Percentiles rank a stretch among this genome's conserved stretches.
phyloP scores from a whole-genome alignment of 2,113 vertebrate species.

The Steatornis caripensis region DNA sequence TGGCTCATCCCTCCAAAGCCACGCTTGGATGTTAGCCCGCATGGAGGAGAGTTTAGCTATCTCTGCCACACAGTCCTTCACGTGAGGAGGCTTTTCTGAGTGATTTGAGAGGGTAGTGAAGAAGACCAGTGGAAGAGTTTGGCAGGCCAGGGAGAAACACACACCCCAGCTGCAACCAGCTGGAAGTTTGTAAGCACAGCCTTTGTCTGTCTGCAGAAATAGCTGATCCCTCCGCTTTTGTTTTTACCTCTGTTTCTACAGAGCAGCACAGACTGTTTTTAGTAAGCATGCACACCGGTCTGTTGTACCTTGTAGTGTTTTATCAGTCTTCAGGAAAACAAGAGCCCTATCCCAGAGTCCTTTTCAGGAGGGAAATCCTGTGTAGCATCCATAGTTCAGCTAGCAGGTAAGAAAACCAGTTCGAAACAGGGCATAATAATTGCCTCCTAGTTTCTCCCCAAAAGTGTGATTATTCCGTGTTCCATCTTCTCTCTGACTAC shows the following conservation, averaged over 20 bases:
- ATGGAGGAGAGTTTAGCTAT: not conserved
- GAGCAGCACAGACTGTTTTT: fast-evolving
- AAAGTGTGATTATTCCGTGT: not conserved
- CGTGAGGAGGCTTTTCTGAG: not conserved
- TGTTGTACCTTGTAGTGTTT: not conserved
- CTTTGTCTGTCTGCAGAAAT: not conserved
- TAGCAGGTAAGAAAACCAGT: not conserved
- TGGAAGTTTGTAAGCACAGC: not conserved
- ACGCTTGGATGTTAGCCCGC: not conserved
- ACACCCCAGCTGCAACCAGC: not conserved
- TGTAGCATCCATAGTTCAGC: not conserved
- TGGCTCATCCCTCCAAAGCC: not conserved
- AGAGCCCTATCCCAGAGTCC: not conserved
- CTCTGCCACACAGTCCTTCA: not conserved
- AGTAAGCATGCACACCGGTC: not conserved
- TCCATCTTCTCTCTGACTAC: not conserved
- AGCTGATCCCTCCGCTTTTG: not conserved
- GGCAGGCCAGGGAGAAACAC: not conserved
- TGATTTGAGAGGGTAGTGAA: not conserved
- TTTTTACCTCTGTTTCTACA: not conserved
- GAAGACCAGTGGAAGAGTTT: not conserved
- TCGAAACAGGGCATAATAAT: not conserved
- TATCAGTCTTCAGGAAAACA: not conserved
- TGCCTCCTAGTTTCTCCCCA: not conserved
- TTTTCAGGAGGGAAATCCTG: not conserved